A percentile compares a stretch with the other conserved stretches of the same genome.
Evolutionary conservation across 1,140 invertebrate genomes (phyloP).

Genomic region (Drosophila orena): DNA sequence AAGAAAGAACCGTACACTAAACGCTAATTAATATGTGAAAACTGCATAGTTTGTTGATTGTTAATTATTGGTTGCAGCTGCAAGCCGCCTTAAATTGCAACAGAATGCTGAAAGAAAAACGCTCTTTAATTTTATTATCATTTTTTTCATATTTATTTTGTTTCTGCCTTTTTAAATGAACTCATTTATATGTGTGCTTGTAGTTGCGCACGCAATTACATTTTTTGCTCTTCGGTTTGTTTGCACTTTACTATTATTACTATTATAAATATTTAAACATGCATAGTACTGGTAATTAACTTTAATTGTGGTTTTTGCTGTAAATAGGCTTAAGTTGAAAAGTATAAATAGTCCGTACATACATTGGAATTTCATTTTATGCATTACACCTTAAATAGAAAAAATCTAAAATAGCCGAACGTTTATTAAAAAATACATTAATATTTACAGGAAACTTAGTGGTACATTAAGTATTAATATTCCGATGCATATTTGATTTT

Average conservation of each 20-base stretch:
- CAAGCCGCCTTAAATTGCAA: neutral
- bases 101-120: neutral
- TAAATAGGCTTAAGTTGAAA: conserved; percentile 64
- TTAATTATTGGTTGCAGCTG: too few relatives aligned
- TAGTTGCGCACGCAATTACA: conserved; percentile 46
- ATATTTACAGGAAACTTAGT: conserved; percentile 72
- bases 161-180: conserved; percentile 59
- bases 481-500: conserved; percentile 49
- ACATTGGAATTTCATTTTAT: conserved; percentile 42
- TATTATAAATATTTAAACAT: conserved; percentile 81
- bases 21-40: conserved; percentile 31
- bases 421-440: conserved; percentile 53
- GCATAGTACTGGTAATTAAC: conserved; percentile 72
- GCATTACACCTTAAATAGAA: conserved; percentile 47
- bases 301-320: conserved; percentile 57
- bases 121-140: conserved; percentile 45
- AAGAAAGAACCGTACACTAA: conserved; percentile 10
- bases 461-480: conserved; percentile 39
- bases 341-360: conserved; percentile 67
- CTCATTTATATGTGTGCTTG: conserved; percentile 51
- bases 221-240: conserved; percentile 38
- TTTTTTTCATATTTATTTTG: conserved; percentile 46
- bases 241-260: conserved; percentile 64
- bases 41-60: neutral
- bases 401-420: conserved; percentile 42